Evolutionary conservation across 2,888 invertebrate species (phyloP).

Genomic region (Alloplasta piceator): DNA sequence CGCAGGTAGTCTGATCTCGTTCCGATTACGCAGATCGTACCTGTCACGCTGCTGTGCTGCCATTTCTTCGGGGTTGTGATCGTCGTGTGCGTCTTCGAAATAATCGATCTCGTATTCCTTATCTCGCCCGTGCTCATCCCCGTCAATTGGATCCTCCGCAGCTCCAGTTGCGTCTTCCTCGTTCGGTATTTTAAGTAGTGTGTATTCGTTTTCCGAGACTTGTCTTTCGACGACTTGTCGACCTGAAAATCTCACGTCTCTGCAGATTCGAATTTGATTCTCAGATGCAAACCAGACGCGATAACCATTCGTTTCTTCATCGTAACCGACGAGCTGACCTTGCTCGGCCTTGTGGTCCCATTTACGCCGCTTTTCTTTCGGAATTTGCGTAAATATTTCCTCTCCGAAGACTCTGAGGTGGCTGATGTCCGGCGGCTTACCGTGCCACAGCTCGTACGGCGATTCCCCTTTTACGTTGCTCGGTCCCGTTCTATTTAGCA

Average conservation of each 20-base stretch:
- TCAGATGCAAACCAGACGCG: conserved; percentile 48
- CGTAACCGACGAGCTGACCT: conserved; percentile 55
- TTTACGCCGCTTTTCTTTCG: conserved; percentile 46
- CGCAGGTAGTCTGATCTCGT: conserved; percentile 21
- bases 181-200: conserved; percentile 24
- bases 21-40: conserved; percentile 36
- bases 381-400: conserved; percentile 46
- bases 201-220: conserved; percentile 25
- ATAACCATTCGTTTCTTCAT: conserved; percentile 55
- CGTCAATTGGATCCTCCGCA: neutral
- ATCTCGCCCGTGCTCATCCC: conserved; percentile 5
- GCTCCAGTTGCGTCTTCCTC: conserved; percentile 8
- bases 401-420: conserved; percentile 41
- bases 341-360: conserved; percentile 35
- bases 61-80: conserved; percentile 3
- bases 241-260: conserved; percentile 54
- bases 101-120: conserved; percentile 18
- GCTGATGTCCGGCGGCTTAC: conserved; percentile 18
- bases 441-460: conserved; percentile 50
- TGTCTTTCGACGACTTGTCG: conserved; percentile 29
- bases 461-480: conserved; percentile 24
- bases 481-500: conserved; percentile 46
- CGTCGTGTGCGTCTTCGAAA: conserved; percentile 7
- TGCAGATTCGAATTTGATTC: conserved; percentile 50
- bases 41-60: conserved; percentile 14